These are phyloP conservation scores for Neosilurus hyrtlii DNA, from an alignment of 2,797 vertebrate genomes.

Conservation along the genomic window DNA sequence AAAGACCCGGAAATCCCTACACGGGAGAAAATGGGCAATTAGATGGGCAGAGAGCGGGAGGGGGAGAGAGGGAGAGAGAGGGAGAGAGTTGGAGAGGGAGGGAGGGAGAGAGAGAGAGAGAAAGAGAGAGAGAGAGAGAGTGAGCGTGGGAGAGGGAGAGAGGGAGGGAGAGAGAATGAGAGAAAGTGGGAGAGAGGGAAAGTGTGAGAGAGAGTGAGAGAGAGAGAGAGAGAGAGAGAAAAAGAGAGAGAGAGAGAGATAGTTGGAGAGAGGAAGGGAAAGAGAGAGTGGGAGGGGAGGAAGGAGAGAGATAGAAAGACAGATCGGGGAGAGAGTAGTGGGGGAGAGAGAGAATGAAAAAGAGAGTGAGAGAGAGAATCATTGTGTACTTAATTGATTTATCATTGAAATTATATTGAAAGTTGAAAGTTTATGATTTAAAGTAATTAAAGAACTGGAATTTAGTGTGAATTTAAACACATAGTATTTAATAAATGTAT, in stretches of 20 bases:
- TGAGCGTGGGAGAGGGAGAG: neutral
- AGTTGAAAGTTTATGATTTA: no score
- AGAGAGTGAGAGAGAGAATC: neutral
- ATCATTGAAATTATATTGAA: no score
- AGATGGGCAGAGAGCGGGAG: neutral
- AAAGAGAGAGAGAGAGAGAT: no score
- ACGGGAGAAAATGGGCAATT: slow-evolving; percentile 39
- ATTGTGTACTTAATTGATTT: no score
- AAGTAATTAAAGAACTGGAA: no score
- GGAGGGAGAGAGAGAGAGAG: neutral
- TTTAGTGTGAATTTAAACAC: no score
- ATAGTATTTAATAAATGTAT: no score
- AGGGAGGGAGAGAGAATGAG: neutral
- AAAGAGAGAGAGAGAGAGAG: neutral
- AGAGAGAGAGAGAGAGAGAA: neutral
- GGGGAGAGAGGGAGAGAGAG: neutral
- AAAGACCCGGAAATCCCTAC: slow-evolving; percentile 36
- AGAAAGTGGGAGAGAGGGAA: neutral
- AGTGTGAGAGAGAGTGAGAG: no score
- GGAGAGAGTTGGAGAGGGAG: no score
- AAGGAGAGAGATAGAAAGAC: no score
- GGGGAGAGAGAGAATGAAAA: neutral
- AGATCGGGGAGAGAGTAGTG: no score
- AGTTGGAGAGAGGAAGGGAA: neutral
- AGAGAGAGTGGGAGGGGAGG: neutral